Evolutionary conservation across 2,113 vertebrate species (phyloP).

Genomic region (Epinephelus lanceolatus): DNA sequence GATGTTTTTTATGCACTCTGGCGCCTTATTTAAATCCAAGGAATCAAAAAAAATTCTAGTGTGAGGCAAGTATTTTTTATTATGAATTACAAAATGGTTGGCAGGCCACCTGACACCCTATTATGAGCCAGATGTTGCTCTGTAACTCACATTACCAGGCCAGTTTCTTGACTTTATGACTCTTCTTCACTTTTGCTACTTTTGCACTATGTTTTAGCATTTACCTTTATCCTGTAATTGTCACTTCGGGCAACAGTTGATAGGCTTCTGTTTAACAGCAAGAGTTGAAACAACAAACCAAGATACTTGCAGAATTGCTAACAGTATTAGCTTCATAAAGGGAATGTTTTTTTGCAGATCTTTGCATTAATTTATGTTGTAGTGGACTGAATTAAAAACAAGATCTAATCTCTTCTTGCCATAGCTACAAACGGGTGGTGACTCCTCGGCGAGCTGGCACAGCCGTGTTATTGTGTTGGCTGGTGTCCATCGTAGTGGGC

Average conservation of each 20-base stretch:
- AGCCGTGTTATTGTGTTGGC: conserved; percentile 93
- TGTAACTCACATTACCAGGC: too few relatives aligned
- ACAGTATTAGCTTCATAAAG: not conserved
- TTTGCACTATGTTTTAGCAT: too few relatives aligned
- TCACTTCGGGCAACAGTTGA: not conserved
- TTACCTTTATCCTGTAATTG: too few relatives aligned
- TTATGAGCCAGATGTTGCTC: too few relatives aligned
- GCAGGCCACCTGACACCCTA: too few relatives aligned
- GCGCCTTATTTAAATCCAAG: too few relatives aligned
- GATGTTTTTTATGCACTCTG: too few relatives aligned
- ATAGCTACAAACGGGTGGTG: conserved; percentile 93
- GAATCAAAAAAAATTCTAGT: too few relatives aligned
- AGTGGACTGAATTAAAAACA: not conserved
- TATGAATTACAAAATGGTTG: too few relatives aligned
- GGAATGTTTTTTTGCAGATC: not conserved
- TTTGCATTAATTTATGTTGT: not conserved
- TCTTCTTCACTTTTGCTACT: too few relatives aligned
- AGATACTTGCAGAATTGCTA: not conserved
- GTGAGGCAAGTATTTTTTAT: too few relatives aligned
- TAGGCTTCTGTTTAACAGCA: not conserved
- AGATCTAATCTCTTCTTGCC: conserved; percentile 39
- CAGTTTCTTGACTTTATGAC: too few relatives aligned
- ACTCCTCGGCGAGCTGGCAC: conserved; percentile 88
- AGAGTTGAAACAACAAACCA: not conserved
- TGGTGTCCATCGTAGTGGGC: conserved; percentile 92